These are phyloP conservation scores for Drosophila borborema DNA, from an alignment of 2,888 invertebrate species.

Conservation along the genomic window DNA sequence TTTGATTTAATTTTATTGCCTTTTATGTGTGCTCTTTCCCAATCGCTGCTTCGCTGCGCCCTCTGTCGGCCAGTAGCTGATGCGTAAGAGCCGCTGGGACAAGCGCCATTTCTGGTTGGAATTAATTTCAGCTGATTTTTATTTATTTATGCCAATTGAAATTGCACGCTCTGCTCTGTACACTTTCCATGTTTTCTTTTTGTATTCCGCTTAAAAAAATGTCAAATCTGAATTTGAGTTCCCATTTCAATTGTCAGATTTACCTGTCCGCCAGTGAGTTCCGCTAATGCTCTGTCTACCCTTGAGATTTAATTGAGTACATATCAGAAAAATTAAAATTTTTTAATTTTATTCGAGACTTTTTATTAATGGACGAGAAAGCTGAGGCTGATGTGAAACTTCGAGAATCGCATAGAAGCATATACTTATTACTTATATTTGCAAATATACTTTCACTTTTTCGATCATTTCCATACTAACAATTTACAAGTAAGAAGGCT, in stretches of 20 bases:
- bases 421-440: no score
- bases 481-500: no score
- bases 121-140: constrained; percentile 79
- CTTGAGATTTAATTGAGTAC: no score
- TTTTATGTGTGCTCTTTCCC: constrained; percentile 54
- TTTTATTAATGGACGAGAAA: neutral
- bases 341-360: no score
- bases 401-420: constrained; percentile 1
- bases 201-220: neutral
- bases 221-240: neutral
- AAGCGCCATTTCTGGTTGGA: constrained; percentile 43
- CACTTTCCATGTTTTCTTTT: constrained; percentile 1
- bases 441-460: no score
- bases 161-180: constrained; percentile 17
- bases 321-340: neutral
- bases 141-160: constrained; percentile 72
- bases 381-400: neutral
- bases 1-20: constrained; percentile 79
- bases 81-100: constrained; percentile 9
- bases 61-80: constrained; percentile 39
- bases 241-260: constrained; percentile 8
- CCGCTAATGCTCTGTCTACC: neutral
- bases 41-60: constrained; percentile 42
- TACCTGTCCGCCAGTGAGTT: neutral
- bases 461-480: no score